Percentiles rank a stretch among this genome's conserved stretches.
Evolutionary conservation across 2,888 invertebrate genomes (phyloP).

Genomic region (Abrostola tripartita): DNA sequence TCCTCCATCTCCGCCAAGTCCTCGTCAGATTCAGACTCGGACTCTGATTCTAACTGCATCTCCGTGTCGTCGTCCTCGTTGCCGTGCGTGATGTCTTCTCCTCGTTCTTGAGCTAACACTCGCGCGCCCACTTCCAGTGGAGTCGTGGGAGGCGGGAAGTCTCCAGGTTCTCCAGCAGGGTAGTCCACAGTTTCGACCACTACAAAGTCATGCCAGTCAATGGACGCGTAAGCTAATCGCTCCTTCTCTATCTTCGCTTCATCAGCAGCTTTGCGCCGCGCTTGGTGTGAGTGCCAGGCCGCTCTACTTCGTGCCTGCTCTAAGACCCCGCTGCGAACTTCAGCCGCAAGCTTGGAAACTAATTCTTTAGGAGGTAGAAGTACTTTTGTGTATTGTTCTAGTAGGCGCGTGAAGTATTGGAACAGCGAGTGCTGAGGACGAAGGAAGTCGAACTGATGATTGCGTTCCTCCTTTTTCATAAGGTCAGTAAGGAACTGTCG

Average conservation of each 20-base stretch:
- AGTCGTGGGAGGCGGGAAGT: constrained; percentile 98
- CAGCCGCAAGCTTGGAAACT: constrained; percentile 92
- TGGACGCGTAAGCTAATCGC: constrained; percentile 98
- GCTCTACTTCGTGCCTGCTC: constrained; percentile 98
- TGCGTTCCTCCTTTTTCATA: constrained; percentile 99
- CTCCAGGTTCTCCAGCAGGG: constrained; percentile 97
- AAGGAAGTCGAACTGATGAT: constrained; percentile 99
- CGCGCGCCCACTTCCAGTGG: constrained; percentile 99
- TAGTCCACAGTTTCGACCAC: constrained; percentile 99
- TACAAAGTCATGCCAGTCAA: constrained; percentile 99
- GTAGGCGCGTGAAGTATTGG: constrained; percentile 98
- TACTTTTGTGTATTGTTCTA: constrained; percentile 99
- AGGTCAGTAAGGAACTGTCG: constrained; percentile 98
- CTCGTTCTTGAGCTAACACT: constrained; percentile 94
- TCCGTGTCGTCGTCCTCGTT: constrained; percentile 92
- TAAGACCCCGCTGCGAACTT: constrained; percentile 91
- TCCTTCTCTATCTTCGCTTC: constrained; percentile 98
- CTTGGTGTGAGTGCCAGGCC: constrained; percentile 98
- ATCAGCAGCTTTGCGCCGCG: constrained; percentile 96
- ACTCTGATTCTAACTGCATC: constrained; percentile 96
- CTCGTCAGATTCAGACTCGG: constrained; percentile 87
- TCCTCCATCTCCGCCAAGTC: constrained; percentile 91
- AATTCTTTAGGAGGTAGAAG: constrained; percentile 98
- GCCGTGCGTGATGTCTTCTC: constrained; percentile 89
- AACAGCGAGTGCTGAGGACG: constrained; percentile 99